Conservation (phyloP, 2,113 vertebrate genomes). For the Nothoprocta perdicaria region DNA sequence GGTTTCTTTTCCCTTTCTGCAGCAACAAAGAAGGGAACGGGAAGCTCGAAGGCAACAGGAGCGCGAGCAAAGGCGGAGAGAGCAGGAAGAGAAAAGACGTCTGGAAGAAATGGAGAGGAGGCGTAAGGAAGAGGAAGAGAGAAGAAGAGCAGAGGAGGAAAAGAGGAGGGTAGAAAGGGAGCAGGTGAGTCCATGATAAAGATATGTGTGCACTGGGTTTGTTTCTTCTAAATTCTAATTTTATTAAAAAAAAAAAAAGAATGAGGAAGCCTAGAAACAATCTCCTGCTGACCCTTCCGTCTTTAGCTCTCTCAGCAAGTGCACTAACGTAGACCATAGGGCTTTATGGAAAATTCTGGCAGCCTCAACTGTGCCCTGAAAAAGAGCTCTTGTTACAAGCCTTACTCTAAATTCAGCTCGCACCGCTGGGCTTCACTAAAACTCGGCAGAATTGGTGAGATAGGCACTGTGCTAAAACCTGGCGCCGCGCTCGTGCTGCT, state of each 20-base stretch:
- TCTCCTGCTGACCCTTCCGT: constrained; percentile 21
- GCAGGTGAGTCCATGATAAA: constrained; percentile 82
- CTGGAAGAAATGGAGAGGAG: constrained; percentile 93
- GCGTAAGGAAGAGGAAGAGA: constrained; percentile 95
- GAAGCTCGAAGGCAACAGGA: constrained; percentile 97
- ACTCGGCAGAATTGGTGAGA: constrained; percentile 17
- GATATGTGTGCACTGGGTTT: not conserved
- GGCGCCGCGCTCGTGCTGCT: constrained; percentile 10
- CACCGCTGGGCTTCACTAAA: not conserved
- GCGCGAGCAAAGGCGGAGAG: constrained; percentile 93
- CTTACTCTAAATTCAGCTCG: constrained; percentile 1
- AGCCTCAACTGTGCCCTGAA: constrained; percentile 34
- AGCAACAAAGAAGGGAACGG: constrained; percentile 97
- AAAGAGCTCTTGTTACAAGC: not conserved
- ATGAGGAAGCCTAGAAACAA: constrained; percentile 29
- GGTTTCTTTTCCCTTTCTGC: constrained; percentile 30
- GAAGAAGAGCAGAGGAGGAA: constrained; percentile 92
- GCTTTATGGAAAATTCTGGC: constrained; percentile 44
- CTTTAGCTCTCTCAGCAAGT: constrained; percentile 30
- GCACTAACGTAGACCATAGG: constrained; percentile 14
- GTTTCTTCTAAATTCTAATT: not conserved
- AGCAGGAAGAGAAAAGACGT: constrained; percentile 94
- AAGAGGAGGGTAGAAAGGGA: constrained; percentile 95
- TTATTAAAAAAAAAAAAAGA: not conserved
- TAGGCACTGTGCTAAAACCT: not conserved